Percentiles rank a stretch among this genome's conserved stretches.
Evolutionary conservation across 2,888 invertebrate species (phyloP).

Genomic region (Celastrina argiolus): DNA sequence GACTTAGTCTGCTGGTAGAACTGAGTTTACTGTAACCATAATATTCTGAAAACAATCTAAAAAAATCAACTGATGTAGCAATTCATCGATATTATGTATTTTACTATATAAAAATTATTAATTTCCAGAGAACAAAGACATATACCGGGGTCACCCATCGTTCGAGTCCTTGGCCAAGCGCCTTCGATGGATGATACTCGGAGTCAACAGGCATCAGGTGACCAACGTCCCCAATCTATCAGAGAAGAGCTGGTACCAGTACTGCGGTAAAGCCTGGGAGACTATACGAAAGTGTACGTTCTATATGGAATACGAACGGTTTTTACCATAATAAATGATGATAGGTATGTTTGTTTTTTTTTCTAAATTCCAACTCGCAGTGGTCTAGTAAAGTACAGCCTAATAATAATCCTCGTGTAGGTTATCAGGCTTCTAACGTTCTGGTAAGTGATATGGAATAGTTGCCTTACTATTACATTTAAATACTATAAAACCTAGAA

Average conservation of each 20-base stretch:
- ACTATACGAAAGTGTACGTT: slow-evolving; percentile 89
- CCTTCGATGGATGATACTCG: slow-evolving; percentile 83
- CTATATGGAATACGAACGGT: slow-evolving; percentile 89
- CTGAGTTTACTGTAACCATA: too few species aligned
- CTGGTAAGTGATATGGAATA: too few species aligned
- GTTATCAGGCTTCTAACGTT: too few species aligned
- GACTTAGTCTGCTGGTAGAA: too few species aligned
- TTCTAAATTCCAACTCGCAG: background rate
- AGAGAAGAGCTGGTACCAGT: slow-evolving; percentile 91
- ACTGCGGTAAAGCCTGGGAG: slow-evolving; percentile 90
- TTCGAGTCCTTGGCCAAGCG: slow-evolving; percentile 81
- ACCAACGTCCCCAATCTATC: slow-evolving; percentile 83
- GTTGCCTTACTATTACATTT: too few species aligned
- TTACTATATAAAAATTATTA: too few species aligned
- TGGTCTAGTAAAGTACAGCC: background rate
- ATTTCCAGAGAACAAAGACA: slow-evolving; percentile 63
- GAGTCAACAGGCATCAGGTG: slow-evolving; percentile 82
- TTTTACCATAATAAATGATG: slow-evolving; percentile 76
- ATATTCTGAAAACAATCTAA: too few species aligned
- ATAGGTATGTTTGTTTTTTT: background rate
- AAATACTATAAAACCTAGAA: too few species aligned
- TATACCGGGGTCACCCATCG: slow-evolving; percentile 79
- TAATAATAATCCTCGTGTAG: background rate
- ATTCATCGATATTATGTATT: too few species aligned
- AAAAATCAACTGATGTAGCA: too few species aligned